phyloP scores from a whole-genome alignment of 2,797 vertebrate species.

The Anableps anableps region DNA sequence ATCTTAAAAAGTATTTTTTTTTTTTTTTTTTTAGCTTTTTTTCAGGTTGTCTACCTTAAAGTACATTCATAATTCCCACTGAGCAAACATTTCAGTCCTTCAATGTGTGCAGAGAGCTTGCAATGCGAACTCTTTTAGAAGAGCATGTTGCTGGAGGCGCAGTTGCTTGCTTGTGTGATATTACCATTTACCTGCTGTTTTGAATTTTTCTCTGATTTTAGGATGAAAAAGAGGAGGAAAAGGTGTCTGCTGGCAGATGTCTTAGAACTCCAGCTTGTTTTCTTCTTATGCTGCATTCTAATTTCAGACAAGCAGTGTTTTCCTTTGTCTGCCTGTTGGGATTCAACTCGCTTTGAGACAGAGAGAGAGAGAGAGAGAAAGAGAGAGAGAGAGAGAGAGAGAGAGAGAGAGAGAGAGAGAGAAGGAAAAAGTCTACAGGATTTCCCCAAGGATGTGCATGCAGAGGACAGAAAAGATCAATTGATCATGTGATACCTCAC shows the following conservation, averaged over 20 bases:
- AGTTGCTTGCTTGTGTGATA: constrained; percentile 79
- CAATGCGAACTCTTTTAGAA: constrained; percentile 73
- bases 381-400: constrained; percentile 48
- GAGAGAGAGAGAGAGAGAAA: constrained; percentile 46
- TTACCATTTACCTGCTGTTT: constrained; percentile 80
- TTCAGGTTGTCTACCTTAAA: constrained; percentile 58
- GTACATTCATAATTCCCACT: constrained; percentile 66
- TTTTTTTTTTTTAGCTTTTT: constrained; percentile 61
- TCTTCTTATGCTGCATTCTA: constrained; percentile 49
- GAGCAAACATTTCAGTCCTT: constrained; percentile 75
- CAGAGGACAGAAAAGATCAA: constrained; percentile 79
- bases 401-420: constrained; percentile 44
- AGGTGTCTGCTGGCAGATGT: constrained; percentile 65
- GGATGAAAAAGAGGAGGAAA: constrained; percentile 76
- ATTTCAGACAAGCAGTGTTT: constrained; percentile 71
- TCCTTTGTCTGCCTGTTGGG: constrained; percentile 70
- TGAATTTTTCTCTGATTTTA: constrained; percentile 80
- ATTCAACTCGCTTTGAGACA: constrained; percentile 65
- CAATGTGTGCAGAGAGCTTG: constrained; percentile 66
- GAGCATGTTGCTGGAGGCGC: constrained; percentile 77
- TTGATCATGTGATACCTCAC: constrained; percentile 64
- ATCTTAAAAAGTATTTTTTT: constrained; percentile 56
- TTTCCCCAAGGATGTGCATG: constrained; percentile 78
- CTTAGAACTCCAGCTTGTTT: constrained; percentile 63
- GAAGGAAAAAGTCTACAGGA: constrained; percentile 42